Percentiles rank a stretch among this genome's conserved stretches.
Conservation (phyloP, 2,113 vertebrate genomes). For the Psephotus haematonotus region DNA sequence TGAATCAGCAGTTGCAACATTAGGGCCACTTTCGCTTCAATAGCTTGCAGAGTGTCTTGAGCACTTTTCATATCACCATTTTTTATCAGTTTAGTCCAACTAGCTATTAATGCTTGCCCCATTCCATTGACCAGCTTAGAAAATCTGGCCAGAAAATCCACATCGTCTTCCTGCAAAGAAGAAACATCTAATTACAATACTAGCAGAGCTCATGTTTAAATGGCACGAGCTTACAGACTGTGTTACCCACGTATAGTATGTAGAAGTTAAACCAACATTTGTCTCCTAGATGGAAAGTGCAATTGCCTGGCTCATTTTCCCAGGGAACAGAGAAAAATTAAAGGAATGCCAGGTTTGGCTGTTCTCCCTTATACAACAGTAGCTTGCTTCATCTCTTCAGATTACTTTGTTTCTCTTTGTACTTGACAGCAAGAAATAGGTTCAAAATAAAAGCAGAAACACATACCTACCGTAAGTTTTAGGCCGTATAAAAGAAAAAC, state of each 20-base stretch:
- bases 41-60: constrained; percentile 85
- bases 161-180: constrained; percentile 90
- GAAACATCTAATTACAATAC: neutral
- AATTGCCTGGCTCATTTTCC: neutral
- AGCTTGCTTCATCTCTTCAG: neutral
- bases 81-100: constrained; percentile 94
- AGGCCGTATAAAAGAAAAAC: neutral
- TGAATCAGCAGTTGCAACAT: constrained; percentile 92
- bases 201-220: neutral
- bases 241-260: neutral
- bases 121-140: constrained; percentile 96
- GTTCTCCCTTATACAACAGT: neutral
- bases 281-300: neutral
- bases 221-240: neutral
- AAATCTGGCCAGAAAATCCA: constrained; percentile 98
- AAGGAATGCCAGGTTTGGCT: neutral
- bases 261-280: neutral
- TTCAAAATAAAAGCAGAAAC: neutral
- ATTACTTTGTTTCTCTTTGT: neutral
- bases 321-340: neutral
- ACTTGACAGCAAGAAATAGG: neutral
- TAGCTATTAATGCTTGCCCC: constrained; percentile 96
- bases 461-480: neutral
- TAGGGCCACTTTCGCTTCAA: constrained; percentile 92
- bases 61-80: constrained; percentile 83